Evolutionary conservation across 1,140 invertebrate species (phyloP).

Genomic region (Vanessa atalanta): DNA sequence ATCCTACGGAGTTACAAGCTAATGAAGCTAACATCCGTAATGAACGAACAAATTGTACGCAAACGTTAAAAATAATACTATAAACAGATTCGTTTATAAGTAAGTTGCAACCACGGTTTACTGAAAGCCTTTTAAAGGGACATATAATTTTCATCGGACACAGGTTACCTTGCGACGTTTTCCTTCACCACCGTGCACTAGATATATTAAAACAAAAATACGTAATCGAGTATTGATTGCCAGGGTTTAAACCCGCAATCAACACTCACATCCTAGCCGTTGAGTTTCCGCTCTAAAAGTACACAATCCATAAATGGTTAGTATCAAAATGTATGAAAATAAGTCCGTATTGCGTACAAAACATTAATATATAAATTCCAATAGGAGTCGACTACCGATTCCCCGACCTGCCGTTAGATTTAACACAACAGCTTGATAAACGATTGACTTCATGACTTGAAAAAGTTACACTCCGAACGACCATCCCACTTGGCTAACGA

Average conservation of each 20-base stretch:
- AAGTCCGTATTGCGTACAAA: background rate
- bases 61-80: background rate
- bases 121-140: no score
- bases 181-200: no score
- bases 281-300: no score
- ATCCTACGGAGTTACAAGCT: constrained; percentile 71
- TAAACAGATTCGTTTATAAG: background rate
- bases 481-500: constrained; percentile 67
- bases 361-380: constrained; percentile 31
- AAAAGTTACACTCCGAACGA: constrained; percentile 75
- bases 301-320: no score
- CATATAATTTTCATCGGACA: no score
- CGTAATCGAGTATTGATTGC: no score
- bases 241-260: no score
- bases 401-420: constrained; percentile 57
- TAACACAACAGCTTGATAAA: constrained; percentile 79
- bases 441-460: constrained; percentile 79
- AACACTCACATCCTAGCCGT: no score
- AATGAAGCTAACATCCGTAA: constrained; percentile 73
- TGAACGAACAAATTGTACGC: background rate
- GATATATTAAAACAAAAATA: no score
- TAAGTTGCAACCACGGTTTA: no score
- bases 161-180: no score
- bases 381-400: constrained; percentile 10
- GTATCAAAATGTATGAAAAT: background rate